Evolutionary conservation across 2,797 vertebrate species (phyloP), one percentile per base, ranked within the genome.

Genomic region (Florisuga fusca): DNA sequence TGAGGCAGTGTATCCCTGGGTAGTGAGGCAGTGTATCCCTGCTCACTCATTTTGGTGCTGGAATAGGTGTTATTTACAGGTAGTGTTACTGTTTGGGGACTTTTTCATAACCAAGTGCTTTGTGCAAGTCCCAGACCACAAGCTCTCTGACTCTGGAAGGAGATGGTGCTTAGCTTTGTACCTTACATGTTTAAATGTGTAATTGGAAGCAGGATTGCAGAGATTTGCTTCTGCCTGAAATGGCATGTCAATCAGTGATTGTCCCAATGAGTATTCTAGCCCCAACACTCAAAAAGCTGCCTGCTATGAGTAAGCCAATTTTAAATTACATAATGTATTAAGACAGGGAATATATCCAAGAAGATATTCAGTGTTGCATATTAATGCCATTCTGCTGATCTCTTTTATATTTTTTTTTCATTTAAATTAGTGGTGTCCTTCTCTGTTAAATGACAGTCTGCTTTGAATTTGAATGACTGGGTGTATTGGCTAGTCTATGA

Each of bases 271-370:
- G 23, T 75, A 50, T 82, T 89, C 59, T 67, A 51, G 57, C 53
- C 84, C 75, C 67, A 90, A 1, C 51, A 27, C 26, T 74, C 72
- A 36, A 25, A 17, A 33, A 66, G 33, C 69, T 87, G 69, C 27
- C 41, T 90, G 63, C 51, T 89, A 6, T 48, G 64, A 90, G 21
- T 72, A 72, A 53, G 41, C 68, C 72, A 36, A 22, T 72, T 91
- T 89, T 59, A 84, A 85, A 75, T 87, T 87, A 45, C 4, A 3
- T 77, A 12, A 55, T 11, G 2, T 80, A 55, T 51, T 87, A 45
- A 94, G 75, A n/a, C 29, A 25, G 46, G n/a, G 50, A 87, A 62
- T 68, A 50, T 68, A 58, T 83, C 54, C 68, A 75, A 85, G 59
- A 51, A 83, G 54, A 79, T 67, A 74, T 14, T 87, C 48, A 20